Evolutionary conservation across 30 jellyfish, hydroid and myxozoan genomes (phyloP), one percentile per base, ranked within the genome.

Genomic region (Catostylus mosaicus): DNA sequence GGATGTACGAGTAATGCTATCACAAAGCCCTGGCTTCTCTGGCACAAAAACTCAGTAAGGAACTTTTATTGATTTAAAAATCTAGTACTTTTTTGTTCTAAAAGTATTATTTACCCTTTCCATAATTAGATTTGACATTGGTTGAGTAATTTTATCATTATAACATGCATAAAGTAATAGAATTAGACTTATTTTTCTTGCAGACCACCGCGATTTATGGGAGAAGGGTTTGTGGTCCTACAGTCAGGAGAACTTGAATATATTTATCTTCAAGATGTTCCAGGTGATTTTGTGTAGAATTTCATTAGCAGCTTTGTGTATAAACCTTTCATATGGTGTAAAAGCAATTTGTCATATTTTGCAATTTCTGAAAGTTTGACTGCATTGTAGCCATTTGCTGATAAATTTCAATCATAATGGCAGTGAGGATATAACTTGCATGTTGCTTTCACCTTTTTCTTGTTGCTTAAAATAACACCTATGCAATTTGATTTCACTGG

Each of bases 161-260:
- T 9, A 54, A 3, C n/a, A 19, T 54, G 7, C 20, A 18, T 6
- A 9, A 3, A 10, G 63, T 50, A 5, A 50, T 50, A 27, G 20
- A 10, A 5, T 50, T 50, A 10, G 24, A 2, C 31, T 27, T 78
- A 37, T 35, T 82, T 24, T 29, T 31, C 43, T 56, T 61, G 31
- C 77, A 93, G 98, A 57, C 97, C 98, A 4, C 98, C 98, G 67
- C 62, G 97, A 50, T 93, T 80, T 67, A 93, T 86, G 97, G 97
- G 97, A 20, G 97, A 93, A 67, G 98, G 97, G 4, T 93, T 93
- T 73, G 97, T 87, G 29, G 76, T 93, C 20, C 63, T 93, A 50
- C 98, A 93, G 36, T 81, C 98, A 2, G 98, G 98, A 27, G 89
- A 87, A 71, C 89, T 96, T 1, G 82, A 82, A 29, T 37, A 85